A percentile compares a stretch with the other conserved stretches of the same genome.
phyloP scores from a whole-genome alignment of 2,797 vertebrate species.

The Potorous gilbertii region DNA sequence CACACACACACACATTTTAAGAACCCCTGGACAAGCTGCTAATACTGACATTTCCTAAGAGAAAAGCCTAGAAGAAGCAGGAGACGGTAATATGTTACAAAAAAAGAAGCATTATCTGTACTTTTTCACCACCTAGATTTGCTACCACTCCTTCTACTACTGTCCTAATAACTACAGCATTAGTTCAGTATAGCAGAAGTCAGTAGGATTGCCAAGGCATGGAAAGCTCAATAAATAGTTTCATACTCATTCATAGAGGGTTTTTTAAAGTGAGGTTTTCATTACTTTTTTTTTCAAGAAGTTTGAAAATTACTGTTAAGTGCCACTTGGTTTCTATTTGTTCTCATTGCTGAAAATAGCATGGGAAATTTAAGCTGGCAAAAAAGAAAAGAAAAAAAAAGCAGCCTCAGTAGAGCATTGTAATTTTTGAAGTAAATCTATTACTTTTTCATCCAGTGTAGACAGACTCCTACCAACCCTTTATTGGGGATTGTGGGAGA shows the following conservation, averaged over 20 bases:
- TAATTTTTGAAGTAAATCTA: conserved; percentile 46
- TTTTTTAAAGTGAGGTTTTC: conserved; percentile 44
- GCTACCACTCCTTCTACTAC: conserved; percentile 21
- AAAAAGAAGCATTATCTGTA: neutral
- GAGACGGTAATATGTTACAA: neutral
- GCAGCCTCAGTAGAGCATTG: neutral
- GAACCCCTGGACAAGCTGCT: neutral
- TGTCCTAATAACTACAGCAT: conserved; percentile 36
- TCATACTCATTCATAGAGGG: conserved; percentile 24
- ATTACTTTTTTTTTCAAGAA: conserved; percentile 32
- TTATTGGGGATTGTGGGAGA: conserved; percentile 9
- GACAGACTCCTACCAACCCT: conserved; percentile 5
- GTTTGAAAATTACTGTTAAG: conserved; percentile 47
- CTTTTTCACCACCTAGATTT: conserved; percentile 47
- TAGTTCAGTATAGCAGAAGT: conserved; percentile 52
- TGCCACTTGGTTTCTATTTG: conserved; percentile 17
- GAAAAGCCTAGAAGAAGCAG: neutral
- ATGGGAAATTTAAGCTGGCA: conserved; percentile 38
- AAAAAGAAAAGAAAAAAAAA: conserved; percentile 1
- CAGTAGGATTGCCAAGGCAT: conserved; percentile 18
- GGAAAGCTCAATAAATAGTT: conserved; percentile 13
- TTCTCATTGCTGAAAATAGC: conserved; percentile 53
- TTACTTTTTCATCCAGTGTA: conserved; percentile 15
- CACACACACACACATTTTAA: neutral
- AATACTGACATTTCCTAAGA: neutral